A percentile compares a stretch with the other conserved stretches of the same genome.
Evolutionary conservation across 2,888 invertebrate species (phyloP).

Genomic region (Tupiocoris notatus): DNA sequence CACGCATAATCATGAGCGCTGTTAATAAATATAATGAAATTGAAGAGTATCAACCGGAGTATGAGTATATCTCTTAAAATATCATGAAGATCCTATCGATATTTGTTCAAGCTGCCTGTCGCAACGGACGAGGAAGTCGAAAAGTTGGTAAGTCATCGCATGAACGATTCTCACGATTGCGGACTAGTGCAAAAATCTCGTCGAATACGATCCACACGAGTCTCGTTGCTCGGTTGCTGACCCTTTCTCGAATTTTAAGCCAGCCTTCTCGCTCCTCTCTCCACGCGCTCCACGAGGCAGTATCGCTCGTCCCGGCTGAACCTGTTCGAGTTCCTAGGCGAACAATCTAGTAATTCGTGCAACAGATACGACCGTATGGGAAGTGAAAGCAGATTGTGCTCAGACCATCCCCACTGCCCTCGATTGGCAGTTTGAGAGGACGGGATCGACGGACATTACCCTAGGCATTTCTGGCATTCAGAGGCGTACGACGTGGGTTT

Average conservation of each 20-base stretch:
- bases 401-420: not conserved
- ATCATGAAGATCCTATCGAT: too few species aligned
- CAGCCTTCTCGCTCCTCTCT: not conserved
- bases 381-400: not conserved
- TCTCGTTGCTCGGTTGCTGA: not conserved
- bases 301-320: not conserved
- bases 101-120: too few species aligned
- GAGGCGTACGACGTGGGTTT: not conserved
- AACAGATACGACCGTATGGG: not conserved
- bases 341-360: not conserved
- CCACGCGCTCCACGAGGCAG: not conserved
- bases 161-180: too few species aligned
- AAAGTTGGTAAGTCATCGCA: too few species aligned
- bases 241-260: not conserved
- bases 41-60: too few species aligned
- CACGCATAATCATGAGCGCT: too few species aligned
- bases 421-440: not conserved
- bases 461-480: not conserved
- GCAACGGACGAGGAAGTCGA: too few species aligned
- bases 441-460: not conserved
- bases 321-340: not conserved
- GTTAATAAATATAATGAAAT: too few species aligned
- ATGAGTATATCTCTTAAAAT: too few species aligned
- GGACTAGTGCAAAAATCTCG: too few species aligned
- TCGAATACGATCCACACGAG: too few species aligned